A percentile compares a stretch with the other conserved stretches of the same genome.
Evolutionary conservation across 1,140 invertebrate species (phyloP).

Genomic region (Drosophila parabipectinata): DNA sequence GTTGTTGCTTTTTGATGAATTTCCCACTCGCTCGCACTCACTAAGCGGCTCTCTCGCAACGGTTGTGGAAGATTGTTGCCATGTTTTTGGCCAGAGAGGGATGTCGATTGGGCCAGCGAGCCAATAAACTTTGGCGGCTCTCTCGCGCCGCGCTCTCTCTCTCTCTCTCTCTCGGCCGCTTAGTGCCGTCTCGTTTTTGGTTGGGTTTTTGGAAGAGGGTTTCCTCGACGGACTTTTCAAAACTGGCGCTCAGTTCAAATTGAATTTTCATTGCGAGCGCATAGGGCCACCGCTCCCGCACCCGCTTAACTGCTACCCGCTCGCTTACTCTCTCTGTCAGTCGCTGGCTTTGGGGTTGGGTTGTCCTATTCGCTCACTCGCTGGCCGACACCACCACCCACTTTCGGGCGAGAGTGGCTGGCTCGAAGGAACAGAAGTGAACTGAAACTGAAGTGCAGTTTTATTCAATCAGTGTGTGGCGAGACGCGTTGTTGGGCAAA

Average conservation of each 20-base stretch:
- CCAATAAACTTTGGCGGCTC: not conserved
- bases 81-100: not conserved
- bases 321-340: conserved; percentile 9
- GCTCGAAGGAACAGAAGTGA: not conserved
- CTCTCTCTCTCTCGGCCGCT: conserved; percentile 2
- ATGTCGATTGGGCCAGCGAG: not conserved
- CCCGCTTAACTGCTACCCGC: conserved; percentile 1
- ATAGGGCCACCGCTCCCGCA: conserved; percentile 31
- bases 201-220: conserved; percentile 43
- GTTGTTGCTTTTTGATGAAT: conserved; percentile 83
- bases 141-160: conserved; percentile 4
- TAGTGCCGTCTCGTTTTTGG: conserved; percentile 14
- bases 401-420: not conserved
- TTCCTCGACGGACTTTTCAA: conserved; percentile 50
- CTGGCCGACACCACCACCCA: not conserved
- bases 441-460: conserved; percentile 39
- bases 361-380: too few species aligned
- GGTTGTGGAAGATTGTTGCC: not conserved
- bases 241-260: conserved; percentile 68
- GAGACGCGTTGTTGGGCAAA: conserved; percentile 12
- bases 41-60: conserved; percentile 11
- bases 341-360: too few species aligned
- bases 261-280: conserved; percentile 81
- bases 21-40: conserved; percentile 67
- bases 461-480: conserved; percentile 32